phyloP scores from a whole-genome alignment of 2,113 vertebrate genomes.

The Rafetus swinhoei region DNA sequence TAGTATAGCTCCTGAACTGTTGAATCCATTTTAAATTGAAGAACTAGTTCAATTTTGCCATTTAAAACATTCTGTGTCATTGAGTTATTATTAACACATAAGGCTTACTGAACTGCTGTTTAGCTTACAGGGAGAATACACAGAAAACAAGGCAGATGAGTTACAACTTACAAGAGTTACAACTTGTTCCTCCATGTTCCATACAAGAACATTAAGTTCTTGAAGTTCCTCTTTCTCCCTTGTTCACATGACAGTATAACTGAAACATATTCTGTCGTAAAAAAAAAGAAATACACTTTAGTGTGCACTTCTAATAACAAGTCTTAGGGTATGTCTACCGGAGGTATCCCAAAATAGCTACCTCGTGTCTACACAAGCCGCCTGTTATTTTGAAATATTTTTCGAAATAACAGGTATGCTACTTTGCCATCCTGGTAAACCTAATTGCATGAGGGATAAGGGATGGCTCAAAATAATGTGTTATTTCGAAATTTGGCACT shows the following conservation, averaged over 20 bases:
- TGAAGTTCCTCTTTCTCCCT: neutral
- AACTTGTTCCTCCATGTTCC: neutral
- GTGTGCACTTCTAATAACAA: neutral
- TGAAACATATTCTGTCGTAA: neutral
- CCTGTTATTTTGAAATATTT: no score
- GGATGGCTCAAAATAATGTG: no score
- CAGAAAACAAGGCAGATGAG: slow-evolving; percentile 18
- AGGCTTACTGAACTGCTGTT: neutral
- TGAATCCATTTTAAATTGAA: neutral
- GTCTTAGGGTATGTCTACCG: no score
- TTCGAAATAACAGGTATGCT: no score
- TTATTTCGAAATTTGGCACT: no score
- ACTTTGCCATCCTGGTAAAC: no score
- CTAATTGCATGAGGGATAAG: no score
- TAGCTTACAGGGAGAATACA: neutral
- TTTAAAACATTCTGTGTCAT: neutral
- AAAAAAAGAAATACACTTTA: slow-evolving; percentile 16
- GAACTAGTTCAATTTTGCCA: neutral
- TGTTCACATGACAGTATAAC: neutral
- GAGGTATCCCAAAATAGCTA: no score
- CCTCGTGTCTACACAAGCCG: no score
- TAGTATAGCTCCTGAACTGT: neutral
- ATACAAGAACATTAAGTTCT: slow-evolving; percentile 25
- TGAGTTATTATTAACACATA: fast-evolving
- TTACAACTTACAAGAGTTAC: neutral